Base-by-base conservation (phyloP, 2,113 vertebrate species). In the Cacatua alba region DNA sequence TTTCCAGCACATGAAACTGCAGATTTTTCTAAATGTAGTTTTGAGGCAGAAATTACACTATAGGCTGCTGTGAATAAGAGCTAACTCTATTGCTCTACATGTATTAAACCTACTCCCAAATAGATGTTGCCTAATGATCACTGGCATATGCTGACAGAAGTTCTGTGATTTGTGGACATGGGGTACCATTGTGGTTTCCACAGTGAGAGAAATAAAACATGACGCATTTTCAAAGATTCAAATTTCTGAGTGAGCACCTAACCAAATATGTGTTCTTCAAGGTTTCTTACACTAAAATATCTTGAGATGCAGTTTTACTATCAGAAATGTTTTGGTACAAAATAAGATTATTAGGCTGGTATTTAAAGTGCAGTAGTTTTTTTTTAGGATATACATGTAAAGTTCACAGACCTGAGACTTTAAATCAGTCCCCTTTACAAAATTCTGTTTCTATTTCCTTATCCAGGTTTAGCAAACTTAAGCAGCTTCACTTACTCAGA, bases 151-250 rank as follows among this genome's bases (percentile, higher is more conserved):
- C 28, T 44, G 41, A 74, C 19, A 75, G 18, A 72, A 67, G 17
- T 35, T 17, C 43, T 63, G 26, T 20, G 12, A 63, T 33, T n/a
- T 44, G 52, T 31, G 21, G 21, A 82, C 31, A 74, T 0, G 0
- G 44, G 21, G 48, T 63, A 75, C 23, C 23, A 23, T 7, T 31
- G 21, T 24, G 9, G 41, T 77, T 80, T 55, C 48, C 63, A 76
- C 28, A 83, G 12, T n/a, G 24, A 57, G 24, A 71, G 26, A 91
- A 79, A 88, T 49, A 78, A 51, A 84, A 92, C 10, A 26, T 10
- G 5, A 72, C 12, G 60, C 6, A 15, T 81, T 91, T 92, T 69
- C 48, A 57, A 79, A 67, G 20, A 67, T 8, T 33, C 26, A 13
- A 3, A 29, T 90, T 78, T 93, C 48, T 67, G 17, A 82, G 33